These are phyloP conservation scores for Ophion obscuratus DNA, from an alignment of 2,888 invertebrate species.

Conservation along the genomic window DNA sequence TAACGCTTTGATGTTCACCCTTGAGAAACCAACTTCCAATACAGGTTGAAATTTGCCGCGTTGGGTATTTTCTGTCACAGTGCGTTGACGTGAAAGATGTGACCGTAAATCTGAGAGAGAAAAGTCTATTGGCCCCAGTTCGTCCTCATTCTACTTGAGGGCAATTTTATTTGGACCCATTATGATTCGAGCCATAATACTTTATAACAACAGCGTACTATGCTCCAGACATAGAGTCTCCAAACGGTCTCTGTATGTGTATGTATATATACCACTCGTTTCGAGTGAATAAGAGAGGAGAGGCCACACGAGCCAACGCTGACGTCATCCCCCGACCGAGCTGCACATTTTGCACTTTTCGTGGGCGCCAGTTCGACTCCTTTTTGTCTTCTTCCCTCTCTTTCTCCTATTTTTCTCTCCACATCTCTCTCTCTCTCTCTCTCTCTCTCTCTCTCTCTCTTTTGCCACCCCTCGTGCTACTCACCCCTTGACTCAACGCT, in stretches of 20 bases:
- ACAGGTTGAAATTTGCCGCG: too few relatives aligned
- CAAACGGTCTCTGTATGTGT: constrained; percentile 1
- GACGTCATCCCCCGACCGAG: constrained; percentile 69
- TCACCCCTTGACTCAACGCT: constrained; percentile 34
- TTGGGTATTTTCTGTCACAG: too few relatives aligned
- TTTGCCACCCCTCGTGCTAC: constrained; percentile 57
- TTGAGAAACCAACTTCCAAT: too few relatives aligned
- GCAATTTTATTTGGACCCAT: constrained; percentile 61
- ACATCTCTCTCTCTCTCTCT: constrained; percentile 39
- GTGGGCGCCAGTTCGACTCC: constrained; percentile 62
- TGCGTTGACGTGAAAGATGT: too few relatives aligned
- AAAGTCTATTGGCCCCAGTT: neutral
- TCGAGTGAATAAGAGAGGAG: constrained; percentile 54
- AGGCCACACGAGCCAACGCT: constrained; percentile 61
- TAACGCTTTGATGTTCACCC: neutral
- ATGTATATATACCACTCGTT: constrained; percentile 52
- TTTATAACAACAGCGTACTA: constrained; percentile 32
- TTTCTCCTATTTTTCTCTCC: constrained; percentile 23
- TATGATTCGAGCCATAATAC: constrained; percentile 32
- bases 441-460: constrained; percentile 63
- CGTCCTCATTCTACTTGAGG: neutral
- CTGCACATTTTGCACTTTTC: constrained; percentile 83
- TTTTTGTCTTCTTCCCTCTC: constrained; percentile 61
- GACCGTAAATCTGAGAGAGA: neutral
- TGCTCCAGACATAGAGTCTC: constrained; percentile 5